phyloP scores from a whole-genome alignment of 2,888 invertebrate genomes.

The Xanthia icteritia region DNA sequence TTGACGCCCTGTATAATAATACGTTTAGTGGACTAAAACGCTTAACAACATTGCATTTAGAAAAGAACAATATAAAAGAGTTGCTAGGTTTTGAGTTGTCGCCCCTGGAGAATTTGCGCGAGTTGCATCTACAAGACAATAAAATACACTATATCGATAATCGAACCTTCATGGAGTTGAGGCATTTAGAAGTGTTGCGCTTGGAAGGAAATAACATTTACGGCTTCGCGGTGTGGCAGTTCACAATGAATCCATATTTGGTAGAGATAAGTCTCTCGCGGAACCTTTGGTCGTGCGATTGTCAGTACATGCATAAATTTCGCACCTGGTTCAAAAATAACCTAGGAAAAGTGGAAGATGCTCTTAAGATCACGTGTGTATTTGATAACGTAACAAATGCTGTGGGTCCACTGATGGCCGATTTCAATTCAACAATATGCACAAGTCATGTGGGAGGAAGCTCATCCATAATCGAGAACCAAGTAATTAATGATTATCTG shows the following conservation, averaged over 20 bases:
- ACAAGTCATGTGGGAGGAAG: slow-evolving; percentile 93
- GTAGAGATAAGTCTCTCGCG: slow-evolving; percentile 95
- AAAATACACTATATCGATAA: slow-evolving; percentile 95
- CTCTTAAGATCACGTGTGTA: slow-evolving; percentile 93
- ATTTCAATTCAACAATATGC: slow-evolving; percentile 95
- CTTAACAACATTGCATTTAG: slow-evolving; percentile 95
- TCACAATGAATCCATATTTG: slow-evolving; percentile 95
- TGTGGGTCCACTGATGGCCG: slow-evolving; percentile 93
- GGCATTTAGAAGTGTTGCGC: slow-evolving; percentile 95
- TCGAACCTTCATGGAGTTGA: slow-evolving; percentile 95
- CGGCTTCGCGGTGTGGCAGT: slow-evolving; percentile 96
- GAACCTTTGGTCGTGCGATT: slow-evolving; percentile 98
- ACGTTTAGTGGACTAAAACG: slow-evolving; percentile 97
- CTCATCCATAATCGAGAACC: slow-evolving; percentile 93
- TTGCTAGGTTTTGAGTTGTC: slow-evolving; percentile 95
- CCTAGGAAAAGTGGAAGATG: slow-evolving; percentile 95
- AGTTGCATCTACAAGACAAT: slow-evolving; percentile 97
- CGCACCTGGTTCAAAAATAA: slow-evolving; percentile 95
- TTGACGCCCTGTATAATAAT: slow-evolving; percentile 96
- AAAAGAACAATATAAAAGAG: slow-evolving; percentile 95
- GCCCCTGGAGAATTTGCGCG: slow-evolving; percentile 95
- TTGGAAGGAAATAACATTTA: slow-evolving; percentile 96
- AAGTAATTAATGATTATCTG: slow-evolving; percentile 95
- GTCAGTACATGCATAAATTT: slow-evolving; percentile 94
- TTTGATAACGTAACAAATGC: slow-evolving; percentile 93